These are phyloP conservation scores for Drosophila kambysellisi DNA, from an alignment of 2,888 invertebrate genomes.

Conservation along the genomic window DNA sequence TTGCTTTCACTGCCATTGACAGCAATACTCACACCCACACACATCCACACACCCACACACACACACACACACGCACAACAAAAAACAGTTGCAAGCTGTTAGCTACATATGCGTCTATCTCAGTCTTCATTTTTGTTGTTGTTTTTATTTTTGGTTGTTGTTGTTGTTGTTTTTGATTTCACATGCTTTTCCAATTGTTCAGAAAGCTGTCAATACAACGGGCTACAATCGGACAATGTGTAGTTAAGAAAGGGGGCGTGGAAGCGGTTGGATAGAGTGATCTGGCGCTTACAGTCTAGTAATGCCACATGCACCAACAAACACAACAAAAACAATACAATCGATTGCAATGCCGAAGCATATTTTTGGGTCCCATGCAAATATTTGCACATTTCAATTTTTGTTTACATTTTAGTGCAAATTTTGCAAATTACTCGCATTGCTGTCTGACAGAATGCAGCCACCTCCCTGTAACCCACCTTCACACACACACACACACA, in stretches of 20 bases:
- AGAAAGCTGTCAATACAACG: conserved; percentile 63
- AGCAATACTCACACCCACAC: conserved; percentile 25
- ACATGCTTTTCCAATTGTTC: conserved; percentile 67
- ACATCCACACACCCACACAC: conserved; percentile 12
- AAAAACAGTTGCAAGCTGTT: conserved; percentile 47
- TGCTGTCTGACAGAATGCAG: conserved; percentile 32
- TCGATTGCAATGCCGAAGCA: conserved; percentile 48
- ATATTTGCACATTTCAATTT: conserved; percentile 71
- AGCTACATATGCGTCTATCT: conserved; percentile 17
- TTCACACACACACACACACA: background rate
- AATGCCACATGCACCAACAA: conserved; percentile 39
- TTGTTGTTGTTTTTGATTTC: conserved; percentile 28
- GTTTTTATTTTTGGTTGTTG: conserved; percentile 18
- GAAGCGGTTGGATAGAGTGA: background rate
- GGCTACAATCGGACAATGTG: conserved; percentile 31
- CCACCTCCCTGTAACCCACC: conserved; percentile 1
- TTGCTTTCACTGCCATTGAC: conserved; percentile 56
- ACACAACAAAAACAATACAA: conserved; percentile 27
- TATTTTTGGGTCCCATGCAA: conserved; percentile 66
- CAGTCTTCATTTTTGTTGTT: conserved; percentile 15
- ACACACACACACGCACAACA: background rate
- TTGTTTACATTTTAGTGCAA: conserved; percentile 77
- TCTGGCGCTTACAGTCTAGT: conserved; percentile 51
- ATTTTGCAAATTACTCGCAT: conserved; percentile 74
- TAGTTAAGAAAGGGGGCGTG: background rate